A percentile compares a stretch with the other conserved stretches of the same genome.
Evolutionary conservation across 2,888 invertebrate genomes (phyloP).

Genomic region (Drosophila anceps): DNA sequence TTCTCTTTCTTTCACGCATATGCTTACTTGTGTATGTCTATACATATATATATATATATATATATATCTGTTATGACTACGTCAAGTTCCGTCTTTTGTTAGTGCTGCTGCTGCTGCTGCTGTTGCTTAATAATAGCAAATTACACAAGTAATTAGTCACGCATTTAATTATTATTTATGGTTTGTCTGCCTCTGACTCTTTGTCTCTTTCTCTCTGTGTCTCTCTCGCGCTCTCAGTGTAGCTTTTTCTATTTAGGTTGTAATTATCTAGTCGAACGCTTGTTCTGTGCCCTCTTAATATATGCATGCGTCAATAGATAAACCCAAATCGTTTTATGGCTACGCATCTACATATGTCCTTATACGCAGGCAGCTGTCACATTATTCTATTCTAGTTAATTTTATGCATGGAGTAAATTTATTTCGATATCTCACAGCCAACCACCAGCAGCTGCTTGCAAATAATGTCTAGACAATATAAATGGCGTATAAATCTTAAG

Average conservation of each 20-base stretch:
- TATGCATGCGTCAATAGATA: conserved; percentile 55
- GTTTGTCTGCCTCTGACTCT: conserved; percentile 14
- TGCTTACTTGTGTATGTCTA: not conserved
- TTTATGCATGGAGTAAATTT: conserved; percentile 6
- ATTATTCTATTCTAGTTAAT: conserved; percentile 26
- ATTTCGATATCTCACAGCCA: conserved; percentile 2
- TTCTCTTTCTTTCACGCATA: not conserved
- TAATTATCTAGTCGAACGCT: conserved; percentile 73
- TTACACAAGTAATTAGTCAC: conserved; percentile 83
- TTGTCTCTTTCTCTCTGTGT: conserved; percentile 3
- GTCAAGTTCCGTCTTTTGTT: conserved; percentile 50
- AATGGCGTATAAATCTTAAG: conserved; percentile 2
- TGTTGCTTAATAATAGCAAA: conserved; percentile 75
- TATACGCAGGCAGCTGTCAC: conserved; percentile 5
- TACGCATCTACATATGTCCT: conserved; percentile 3
- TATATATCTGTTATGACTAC: conserved; percentile 55
- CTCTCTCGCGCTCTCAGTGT: not conserved
- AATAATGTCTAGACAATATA: conserved; percentile 1
- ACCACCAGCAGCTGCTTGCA: not conserved
- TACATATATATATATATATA: conserved; percentile 22
- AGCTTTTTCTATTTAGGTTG: conserved; percentile 49
- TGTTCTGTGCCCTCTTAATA: conserved; percentile 48
- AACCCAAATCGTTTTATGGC: conserved; percentile 52
- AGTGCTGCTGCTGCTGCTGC: conserved; percentile 37
- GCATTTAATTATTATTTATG: conserved; percentile 82